These are phyloP conservation scores for Zaprionus lachaisei DNA, from an alignment of 1,140 invertebrate species.

Conservation along the genomic window DNA sequence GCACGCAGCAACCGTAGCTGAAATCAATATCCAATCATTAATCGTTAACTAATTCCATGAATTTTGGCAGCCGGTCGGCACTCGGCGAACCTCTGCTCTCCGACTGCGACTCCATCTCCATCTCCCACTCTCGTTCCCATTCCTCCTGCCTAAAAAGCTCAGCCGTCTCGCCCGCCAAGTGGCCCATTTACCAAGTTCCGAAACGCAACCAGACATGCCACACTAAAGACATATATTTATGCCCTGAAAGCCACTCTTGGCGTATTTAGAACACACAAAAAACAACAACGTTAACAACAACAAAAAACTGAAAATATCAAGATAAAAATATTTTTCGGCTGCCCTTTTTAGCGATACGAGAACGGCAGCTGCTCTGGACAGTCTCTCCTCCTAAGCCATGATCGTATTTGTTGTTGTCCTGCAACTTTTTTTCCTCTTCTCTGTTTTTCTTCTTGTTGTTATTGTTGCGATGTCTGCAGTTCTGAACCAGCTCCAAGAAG, in stretches of 20 bases:
- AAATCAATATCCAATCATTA: constrained; percentile 83
- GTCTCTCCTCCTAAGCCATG: constrained; percentile 66
- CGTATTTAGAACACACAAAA: constrained; percentile 73
- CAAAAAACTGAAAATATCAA: constrained; percentile 66
- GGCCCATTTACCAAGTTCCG: constrained; percentile 72
- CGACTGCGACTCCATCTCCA: not conserved
- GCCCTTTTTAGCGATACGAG: constrained; percentile 63
- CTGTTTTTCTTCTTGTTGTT: constrained; percentile 49
- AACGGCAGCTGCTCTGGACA: constrained; percentile 56
- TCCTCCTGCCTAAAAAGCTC: not conserved
- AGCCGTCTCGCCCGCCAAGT: constrained; percentile 14
- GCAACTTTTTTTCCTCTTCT: not conserved
- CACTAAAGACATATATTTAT: constrained; percentile 83
- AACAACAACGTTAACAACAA: constrained; percentile 39
- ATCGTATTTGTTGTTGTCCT: constrained; percentile 62
- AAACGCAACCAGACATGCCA: constrained; percentile 81
- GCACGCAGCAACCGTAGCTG: constrained; percentile 20
- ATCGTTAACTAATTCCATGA: constrained; percentile 83
- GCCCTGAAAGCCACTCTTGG: constrained; percentile 72
- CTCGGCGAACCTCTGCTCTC: constrained; percentile 34
- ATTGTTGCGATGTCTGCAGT: constrained; percentile 49
- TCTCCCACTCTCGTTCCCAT: not conserved
- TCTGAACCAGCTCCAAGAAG: not conserved
- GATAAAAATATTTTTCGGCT: constrained; percentile 78
- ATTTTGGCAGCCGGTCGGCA: constrained; percentile 61